These are phyloP conservation scores for Armadillidium nasatum DNA, from an alignment of 1,140 invertebrate genomes.

Conservation along the genomic window DNA sequence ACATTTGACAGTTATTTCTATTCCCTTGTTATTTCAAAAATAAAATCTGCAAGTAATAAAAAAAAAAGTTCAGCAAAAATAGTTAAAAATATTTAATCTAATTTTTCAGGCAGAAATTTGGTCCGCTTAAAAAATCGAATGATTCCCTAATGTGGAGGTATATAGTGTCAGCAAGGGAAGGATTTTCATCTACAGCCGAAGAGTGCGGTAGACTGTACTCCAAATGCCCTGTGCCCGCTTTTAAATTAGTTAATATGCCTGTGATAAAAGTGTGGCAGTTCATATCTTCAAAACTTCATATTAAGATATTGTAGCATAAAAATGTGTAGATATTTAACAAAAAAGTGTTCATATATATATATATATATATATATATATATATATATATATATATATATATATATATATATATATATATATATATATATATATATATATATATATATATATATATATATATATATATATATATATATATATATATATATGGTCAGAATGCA, in stretches of 20 bases:
- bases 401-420: background rate
- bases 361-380: conserved; percentile 7
- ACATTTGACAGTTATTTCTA: no score
- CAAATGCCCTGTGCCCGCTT: conserved; percentile 23
- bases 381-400: conserved; percentile 4
- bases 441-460: background rate
- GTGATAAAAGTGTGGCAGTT: conserved; percentile 42
- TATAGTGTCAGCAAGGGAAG: conserved; percentile 30
- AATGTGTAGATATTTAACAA: background rate
- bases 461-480: background rate
- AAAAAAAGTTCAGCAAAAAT: background rate
- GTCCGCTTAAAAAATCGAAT: conserved; percentile 28
- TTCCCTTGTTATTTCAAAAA: no score
- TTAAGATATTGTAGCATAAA: conserved; percentile 26
- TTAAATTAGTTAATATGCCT: conserved; percentile 36
- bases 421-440: background rate
- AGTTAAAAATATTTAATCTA: background rate
- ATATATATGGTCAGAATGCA: no score
- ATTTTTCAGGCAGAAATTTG: conserved; percentile 28
- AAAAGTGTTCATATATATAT: background rate
- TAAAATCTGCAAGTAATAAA: no score
- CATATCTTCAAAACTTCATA: conserved; percentile 32
- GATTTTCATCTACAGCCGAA: conserved; percentile 19
- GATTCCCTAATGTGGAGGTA: conserved; percentile 41
- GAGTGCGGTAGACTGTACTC: conserved; percentile 23